A percentile compares a stretch with the other conserved stretches of the same genome.
These are phyloP conservation scores for Coccyzus lansbergi DNA, from an alignment of 2,797 vertebrate species.

Conservation along the genomic window DNA sequence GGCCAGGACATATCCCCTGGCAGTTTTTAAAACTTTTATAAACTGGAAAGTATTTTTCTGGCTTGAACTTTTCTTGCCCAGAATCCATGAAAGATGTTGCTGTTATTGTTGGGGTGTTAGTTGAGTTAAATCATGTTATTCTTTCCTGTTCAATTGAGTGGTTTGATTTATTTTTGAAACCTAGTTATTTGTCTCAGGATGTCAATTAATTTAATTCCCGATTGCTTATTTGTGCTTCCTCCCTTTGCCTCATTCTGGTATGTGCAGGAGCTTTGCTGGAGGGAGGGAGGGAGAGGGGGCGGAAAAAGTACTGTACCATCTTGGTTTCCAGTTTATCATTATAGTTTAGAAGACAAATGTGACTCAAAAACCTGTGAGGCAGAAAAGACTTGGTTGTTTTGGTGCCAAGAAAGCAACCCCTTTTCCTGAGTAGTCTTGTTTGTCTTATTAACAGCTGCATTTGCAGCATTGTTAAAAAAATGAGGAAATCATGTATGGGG, in stretches of 20 bases:
- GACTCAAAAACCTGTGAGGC: background rate
- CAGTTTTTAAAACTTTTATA: slow-evolving; percentile 71
- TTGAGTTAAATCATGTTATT: slow-evolving; percentile 12
- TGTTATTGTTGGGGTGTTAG: slow-evolving; percentile 33
- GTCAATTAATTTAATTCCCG: background rate
- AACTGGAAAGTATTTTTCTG: slow-evolving; percentile 79
- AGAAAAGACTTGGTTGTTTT: background rate
- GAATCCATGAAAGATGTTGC: slow-evolving; percentile 40
- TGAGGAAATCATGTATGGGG: background rate
- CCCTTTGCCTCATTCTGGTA: background rate
- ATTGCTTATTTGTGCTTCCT: background rate
- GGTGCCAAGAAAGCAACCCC: background rate
- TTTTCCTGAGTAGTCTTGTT: background rate
- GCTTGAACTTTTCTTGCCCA: slow-evolving; percentile 49
- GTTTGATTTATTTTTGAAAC: background rate
- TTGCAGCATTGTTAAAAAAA: background rate
- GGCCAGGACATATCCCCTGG: slow-evolving; percentile 70
- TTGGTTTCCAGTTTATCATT: slow-evolving; percentile 40
- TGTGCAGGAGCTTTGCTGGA: background rate
- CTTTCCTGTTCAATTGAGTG: background rate
- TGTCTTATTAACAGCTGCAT: background rate
- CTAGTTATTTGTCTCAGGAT: background rate
- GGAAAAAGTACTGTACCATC: background rate
- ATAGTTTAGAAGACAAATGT: background rate
- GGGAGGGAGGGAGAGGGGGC: background rate